These are phyloP conservation scores for Scrobipalpa atriplicella DNA, from an alignment of 2,888 invertebrate genomes.

Conservation along the genomic window DNA sequence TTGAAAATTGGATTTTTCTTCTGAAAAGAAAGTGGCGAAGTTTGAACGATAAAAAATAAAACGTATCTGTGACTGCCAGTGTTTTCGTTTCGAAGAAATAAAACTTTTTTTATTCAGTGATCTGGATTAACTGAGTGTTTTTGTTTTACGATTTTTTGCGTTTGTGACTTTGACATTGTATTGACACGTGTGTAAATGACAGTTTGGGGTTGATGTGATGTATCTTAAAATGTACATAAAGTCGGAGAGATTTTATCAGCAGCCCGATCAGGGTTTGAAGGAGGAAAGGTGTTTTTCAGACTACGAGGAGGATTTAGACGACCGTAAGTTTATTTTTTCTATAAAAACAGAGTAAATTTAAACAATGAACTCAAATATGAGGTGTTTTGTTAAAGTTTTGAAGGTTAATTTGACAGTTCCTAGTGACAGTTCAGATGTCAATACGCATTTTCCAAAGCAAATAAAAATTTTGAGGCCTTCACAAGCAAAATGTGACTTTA, in stretches of 20 bases:
- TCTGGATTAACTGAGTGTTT: constrained; percentile 3
- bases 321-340: constrained; percentile 57
- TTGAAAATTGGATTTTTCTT: constrained; percentile 13
- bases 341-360: not conserved
- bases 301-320: constrained; percentile 71
- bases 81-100: not conserved
- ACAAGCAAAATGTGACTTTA: no score
- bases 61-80: constrained; percentile 11
- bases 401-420: no score
- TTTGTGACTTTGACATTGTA: constrained; percentile 13
- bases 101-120: not conserved
- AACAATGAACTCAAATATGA: not conserved
- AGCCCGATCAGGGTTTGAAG: constrained; percentile 65
- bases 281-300: constrained; percentile 71
- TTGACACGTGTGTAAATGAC: constrained; percentile 21
- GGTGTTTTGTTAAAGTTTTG: no score
- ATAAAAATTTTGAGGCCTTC: no score
- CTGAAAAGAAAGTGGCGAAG: not conserved
- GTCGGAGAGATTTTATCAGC: constrained; percentile 74
- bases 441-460: no score
- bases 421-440: no score
- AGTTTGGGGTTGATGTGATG: constrained; percentile 53
- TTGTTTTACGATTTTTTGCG: not conserved
- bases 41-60: constrained; percentile 13
- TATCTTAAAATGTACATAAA: constrained; percentile 77